Evolutionary conservation across 2,888 invertebrate genomes (phyloP), one percentile per base, ranked within the genome.

Genomic region (Lysandra coridon): DNA sequence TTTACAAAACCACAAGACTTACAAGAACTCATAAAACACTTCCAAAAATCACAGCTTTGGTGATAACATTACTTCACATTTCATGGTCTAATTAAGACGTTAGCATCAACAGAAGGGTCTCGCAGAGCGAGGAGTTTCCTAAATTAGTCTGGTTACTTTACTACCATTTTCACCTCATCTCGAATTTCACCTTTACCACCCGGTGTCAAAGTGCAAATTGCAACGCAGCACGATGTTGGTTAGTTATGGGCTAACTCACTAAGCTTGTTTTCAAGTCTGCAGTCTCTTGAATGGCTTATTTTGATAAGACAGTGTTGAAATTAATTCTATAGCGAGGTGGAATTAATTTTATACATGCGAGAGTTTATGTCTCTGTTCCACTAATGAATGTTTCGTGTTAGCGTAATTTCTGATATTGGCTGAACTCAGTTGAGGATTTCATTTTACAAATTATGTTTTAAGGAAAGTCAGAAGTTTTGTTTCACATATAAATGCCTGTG

Each of bases 211-310:
- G 79, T 23, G 23, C 23, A 40, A 60, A 60, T 79, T 74, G 37
- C 40, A 23, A 44, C 69, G 64, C 64, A 64, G 23, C 23, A 0
- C 5, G 12, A 73, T 79, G 44, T 74, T 74, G 44, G 74, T 57
- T 79, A 60, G 40, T 74, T 79, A 79, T 60, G 73, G 73, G 79
- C 40, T 74, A 74, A 79, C 73, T 73, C 78, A 57, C 53, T 53
- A 40, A 79, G 79, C 53, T 74, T 79, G 74, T 79, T 60, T 60
- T 60, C 40, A 79, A 74, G 60, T 62, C 60, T 74, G 60, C 60
- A 74, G 74, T 79, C 57, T 74, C n/a, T 73, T 73, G 73, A 53
- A 78, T 69, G 78, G 73, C 78, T 78, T 78, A 78, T 78, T 78
- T 78, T 78, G 78, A 73, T 78, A 53, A 53, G 69, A 78, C 53